Base-by-base conservation (phyloP, 2,797 vertebrate species). In the Neomorphus geoffroyi region DNA sequence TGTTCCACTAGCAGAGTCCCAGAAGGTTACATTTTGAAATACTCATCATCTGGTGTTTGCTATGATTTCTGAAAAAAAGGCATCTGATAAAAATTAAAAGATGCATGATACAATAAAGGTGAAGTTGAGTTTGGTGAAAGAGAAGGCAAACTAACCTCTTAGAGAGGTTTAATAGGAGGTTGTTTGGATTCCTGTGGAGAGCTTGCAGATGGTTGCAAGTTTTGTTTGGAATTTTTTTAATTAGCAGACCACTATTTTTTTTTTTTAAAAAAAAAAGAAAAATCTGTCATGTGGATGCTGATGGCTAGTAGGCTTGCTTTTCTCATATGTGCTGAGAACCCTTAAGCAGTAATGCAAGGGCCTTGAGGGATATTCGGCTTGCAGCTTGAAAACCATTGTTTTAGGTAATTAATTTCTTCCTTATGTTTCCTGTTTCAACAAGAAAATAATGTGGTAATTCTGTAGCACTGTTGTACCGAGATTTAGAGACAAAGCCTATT, bases 121-220 rank as follows among this genome's bases (percentile, higher is more conserved):
- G n/a, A 80, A 84, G 51, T 45, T 77, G 50, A 51, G 26, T 67
- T 70, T 79, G 46, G 26, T 67, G 65, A 86, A 94, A 84, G 71
- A 79, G 33, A 18, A 60, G n/a, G 83, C 53, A 75, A 82, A 51
- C 28, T 69, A 51, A 86, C 48, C 92, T 92, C 28, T 75, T 82
- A n/a, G 6, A 66, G 41, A 74, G 23, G 18, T 93, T 93, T 90
- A 73, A 39, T 8, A 79, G n/a, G 56, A 84, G 74, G 73, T 82
- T 92, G 83, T 92, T 96, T 95, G 64, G 74, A 90, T 95, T 95
- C 86, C 71, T 84, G 58, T 95, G 92, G 90, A 93, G 83, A 79
- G 51, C 33, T 94, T 92, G 71, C 93, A 94, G 77, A 92, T 73
- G 88, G 48, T 43, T 88, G 60, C 6, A 8, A 88, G 75, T 90